These are phyloP conservation scores for Macroglossus sobrinus DNA, from an alignment of 2,113 vertebrate genomes.

Conservation along the genomic window DNA sequence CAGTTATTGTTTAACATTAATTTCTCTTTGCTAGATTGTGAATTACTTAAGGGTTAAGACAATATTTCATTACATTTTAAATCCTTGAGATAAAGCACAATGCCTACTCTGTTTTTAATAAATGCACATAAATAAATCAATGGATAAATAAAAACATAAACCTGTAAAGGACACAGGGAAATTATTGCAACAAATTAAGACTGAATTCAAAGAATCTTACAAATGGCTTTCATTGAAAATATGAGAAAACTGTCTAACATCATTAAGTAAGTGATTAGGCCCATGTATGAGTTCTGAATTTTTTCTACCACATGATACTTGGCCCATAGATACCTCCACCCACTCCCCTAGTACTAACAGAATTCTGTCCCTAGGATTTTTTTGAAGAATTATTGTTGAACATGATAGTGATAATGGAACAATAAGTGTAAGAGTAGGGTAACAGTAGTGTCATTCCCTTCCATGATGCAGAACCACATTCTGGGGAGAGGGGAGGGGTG, in stretches of 20 bases:
- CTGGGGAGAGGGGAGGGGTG: fast-evolving
- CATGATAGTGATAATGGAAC: neutral
- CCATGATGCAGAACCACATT: neutral
- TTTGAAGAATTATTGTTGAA: neutral
- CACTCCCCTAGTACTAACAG: neutral
- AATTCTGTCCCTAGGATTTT: neutral
- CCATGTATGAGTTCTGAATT: neutral
- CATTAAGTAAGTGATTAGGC: neutral
- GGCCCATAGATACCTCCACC: neutral
- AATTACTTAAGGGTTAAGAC: neutral
- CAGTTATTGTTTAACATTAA: neutral
- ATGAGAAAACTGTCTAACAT: neutral
- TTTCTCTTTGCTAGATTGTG: neutral
- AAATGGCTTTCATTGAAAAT: neutral
- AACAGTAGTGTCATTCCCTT: neutral
- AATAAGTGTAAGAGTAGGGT: neutral
- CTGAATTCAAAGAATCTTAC: neutral
- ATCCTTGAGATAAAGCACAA: neutral
- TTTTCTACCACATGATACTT: neutral
- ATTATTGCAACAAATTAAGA: neutral
- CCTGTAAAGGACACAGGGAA: neutral
- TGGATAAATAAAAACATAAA: neutral
- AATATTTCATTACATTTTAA: neutral
- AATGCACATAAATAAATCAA: neutral
- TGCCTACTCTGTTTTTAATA: neutral